Evolutionary conservation across 2,113 vertebrate genomes (phyloP).

Genomic region (Nannospalax galili): DNA sequence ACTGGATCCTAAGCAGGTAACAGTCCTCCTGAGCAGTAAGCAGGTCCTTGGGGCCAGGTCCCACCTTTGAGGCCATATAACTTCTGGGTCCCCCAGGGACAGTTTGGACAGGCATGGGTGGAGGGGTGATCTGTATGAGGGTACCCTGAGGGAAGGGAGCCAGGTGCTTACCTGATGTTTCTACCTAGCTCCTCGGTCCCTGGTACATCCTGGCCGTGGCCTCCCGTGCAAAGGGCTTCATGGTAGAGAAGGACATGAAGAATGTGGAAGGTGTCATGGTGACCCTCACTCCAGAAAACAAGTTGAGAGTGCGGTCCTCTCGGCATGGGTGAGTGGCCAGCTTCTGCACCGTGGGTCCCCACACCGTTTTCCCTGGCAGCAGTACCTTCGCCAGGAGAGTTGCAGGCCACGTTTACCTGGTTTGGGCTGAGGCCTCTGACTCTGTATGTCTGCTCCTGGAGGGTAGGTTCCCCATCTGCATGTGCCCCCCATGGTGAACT

Average conservation of each 20-base stretch:
- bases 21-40: fast-evolving
- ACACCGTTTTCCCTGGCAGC: neutral
- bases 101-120: fast-evolving
- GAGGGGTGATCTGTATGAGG: neutral
- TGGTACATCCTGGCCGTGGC: slow-evolving; percentile 71
- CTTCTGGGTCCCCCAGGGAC: neutral
- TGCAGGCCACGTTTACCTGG: neutral
- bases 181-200: slow-evolving; percentile 64
- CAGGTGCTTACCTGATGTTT: neutral
- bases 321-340: slow-evolving; percentile 30
- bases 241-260: neutral
- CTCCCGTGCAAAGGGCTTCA: slow-evolving; percentile 48
- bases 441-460: neutral
- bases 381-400: too few species aligned
- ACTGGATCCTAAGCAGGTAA: slow-evolving; percentile 63
- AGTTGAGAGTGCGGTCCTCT: neutral
- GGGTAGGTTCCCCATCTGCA: too few species aligned
- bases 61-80: neutral
- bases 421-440: neutral
- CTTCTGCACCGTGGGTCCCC: fast-evolving
- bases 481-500: neutral
- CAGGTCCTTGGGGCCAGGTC: neutral
- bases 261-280: neutral
- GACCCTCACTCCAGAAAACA: neutral
- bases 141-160: too few species aligned